Conservation (phyloP, 2,113 vertebrate genomes). For the Ascaphus truei region DNA sequence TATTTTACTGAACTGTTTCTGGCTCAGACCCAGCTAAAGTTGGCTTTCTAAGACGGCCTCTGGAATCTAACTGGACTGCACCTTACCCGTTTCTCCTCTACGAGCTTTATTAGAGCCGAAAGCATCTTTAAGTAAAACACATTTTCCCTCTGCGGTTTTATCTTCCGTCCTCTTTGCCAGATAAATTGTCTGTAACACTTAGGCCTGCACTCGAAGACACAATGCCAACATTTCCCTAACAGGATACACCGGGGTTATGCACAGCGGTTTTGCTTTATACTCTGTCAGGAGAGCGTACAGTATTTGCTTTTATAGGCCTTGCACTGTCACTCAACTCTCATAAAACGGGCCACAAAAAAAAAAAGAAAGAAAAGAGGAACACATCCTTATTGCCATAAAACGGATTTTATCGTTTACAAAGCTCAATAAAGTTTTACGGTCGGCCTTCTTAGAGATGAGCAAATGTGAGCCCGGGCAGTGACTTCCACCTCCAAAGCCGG, state of each 20-base stretch:
- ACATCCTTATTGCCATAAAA: neutral
- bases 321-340: neutral
- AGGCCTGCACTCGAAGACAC: neutral
- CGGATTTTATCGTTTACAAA: neutral
- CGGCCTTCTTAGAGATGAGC: neutral
- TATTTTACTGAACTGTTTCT: neutral
- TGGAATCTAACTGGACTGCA: neutral
- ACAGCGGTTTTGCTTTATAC: neutral
- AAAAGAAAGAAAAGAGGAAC: neutral
- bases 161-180: conserved; percentile 1
- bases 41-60: neutral
- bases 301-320: neutral
- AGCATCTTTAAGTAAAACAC: neutral
- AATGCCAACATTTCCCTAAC: neutral
- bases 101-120: neutral
- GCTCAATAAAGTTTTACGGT: neutral
- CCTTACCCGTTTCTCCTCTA: neutral
- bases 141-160: neutral
- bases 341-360: neutral
- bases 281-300: neutral
- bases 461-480: no score
- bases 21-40: neutral
- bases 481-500: no score
- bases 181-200: conserved; percentile 23
- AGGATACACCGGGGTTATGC: neutral